Evolutionary conservation across 2,113 vertebrate species (phyloP), one percentile per base, ranked within the genome.

Genomic region (Sakesphorus luctuosus): DNA sequence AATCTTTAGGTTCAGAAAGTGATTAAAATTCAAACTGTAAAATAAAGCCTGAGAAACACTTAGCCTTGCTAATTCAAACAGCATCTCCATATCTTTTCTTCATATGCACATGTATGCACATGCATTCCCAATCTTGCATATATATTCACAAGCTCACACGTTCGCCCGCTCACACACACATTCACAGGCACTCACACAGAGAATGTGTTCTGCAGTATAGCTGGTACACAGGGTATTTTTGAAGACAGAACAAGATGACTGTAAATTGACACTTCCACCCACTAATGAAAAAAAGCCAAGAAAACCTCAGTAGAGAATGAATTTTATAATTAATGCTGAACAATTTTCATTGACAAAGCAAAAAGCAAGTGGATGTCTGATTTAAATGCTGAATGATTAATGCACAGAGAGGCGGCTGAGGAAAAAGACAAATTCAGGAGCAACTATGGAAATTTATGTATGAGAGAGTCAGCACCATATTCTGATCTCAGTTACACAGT

Each of bases 311-410:
- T 67, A 35, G 90, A 96, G 90, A 97, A 96, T 96, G 94, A 95
- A 95, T 93, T 96, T 97, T 96, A 95, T 97, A 97, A 97, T 97
- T 93, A 97, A 97, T 83, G 97, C 94, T 96, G 96, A 96, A 73
- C 92, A 66, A 53, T 97, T 97, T 97, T 97, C 97, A 97, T 81
- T 97, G 97, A 98, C 96, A 97, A 97, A 97, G 97, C 93, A 95
- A 90, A 97, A 96, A 84, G 61, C 63, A 55, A 77, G 90, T 95
- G 89, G 91, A 96, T 95, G 91, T 91, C 95, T 96, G 94, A 96
- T 96, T 95, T 96, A 96, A 94, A 95, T 95, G 82, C 75, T 90
- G 76, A 86, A 92, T 95, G 96, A 97, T 97, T 97, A 96, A 97
- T 76, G 65, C 88, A 44, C 25, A 25, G 86, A 90, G 97, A 97